These are phyloP conservation scores for Eupsilia transversa DNA, from an alignment of 2,888 invertebrate genomes.

Conservation along the genomic window DNA sequence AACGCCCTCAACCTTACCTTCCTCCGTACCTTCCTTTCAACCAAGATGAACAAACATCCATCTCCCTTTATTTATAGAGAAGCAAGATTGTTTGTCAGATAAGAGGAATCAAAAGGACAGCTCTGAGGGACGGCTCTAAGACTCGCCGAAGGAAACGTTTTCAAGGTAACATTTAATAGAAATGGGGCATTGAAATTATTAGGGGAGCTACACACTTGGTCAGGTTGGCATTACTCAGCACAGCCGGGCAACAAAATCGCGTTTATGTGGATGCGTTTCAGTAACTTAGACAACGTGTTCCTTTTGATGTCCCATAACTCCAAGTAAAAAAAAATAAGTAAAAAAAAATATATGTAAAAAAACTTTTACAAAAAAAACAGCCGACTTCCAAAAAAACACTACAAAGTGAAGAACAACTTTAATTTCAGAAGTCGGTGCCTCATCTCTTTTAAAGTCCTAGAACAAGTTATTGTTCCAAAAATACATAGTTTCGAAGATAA, in stretches of 20 bases:
- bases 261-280: no score
- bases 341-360: no score
- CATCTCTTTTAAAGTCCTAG: no score
- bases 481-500: no score
- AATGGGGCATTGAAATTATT: constrained; percentile 6
- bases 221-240: background rate
- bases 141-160: constrained; percentile 33
- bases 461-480: no score
- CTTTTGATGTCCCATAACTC: no score
- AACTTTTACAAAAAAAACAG: no score
- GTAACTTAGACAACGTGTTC: no score
- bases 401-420: no score
- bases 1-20: background rate
- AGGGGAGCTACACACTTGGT: background rate
- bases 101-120: constrained; percentile 28
- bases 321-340: no score
- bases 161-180: constrained; percentile 29
- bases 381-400: no score
- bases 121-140: constrained; percentile 20
- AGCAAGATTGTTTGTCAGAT: constrained; percentile 33
- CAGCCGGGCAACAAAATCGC: background rate
- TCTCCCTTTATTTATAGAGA: background rate
- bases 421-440: no score
- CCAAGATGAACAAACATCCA: background rate
- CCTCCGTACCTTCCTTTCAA: background rate